A percentile compares a stretch with the other conserved stretches of the same genome.
These are phyloP conservation scores for Rhodeus uyekii DNA, from an alignment of 2,797 vertebrate species.

Conservation along the genomic window DNA sequence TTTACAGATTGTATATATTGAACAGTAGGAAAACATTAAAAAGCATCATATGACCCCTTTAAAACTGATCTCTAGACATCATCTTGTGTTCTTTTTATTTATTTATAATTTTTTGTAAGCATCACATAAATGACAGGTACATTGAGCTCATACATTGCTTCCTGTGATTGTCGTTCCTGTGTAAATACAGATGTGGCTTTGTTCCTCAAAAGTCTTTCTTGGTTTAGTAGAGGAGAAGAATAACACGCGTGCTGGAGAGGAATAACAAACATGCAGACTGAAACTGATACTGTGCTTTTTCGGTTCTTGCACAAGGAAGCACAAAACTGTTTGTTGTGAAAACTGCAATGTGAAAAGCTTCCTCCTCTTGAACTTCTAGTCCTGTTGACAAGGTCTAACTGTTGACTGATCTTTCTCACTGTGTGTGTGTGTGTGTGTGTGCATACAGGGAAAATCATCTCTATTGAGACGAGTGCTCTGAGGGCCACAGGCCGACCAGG, in stretches of 20 bases:
- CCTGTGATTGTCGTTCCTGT: background rate
- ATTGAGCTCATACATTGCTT: background rate
- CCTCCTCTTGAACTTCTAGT: background rate
- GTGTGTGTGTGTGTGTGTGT: background rate
- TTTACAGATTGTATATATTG: too few species aligned
- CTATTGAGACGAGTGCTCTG: conserved; percentile 94
- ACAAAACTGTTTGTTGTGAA: conserved; percentile 3
- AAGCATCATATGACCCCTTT: background rate
- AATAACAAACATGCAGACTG: conserved; percentile 8
- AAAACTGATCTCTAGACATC: background rate
- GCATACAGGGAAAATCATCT: conserved; percentile 92
- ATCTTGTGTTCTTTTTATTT: background rate
- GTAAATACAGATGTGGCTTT: background rate
- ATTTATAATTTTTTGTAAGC: background rate
- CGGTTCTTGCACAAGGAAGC: background rate
- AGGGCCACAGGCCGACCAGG: conserved; percentile 89
- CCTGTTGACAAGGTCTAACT: conserved; percentile 4
- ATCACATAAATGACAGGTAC: background rate
- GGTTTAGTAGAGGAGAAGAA: background rate
- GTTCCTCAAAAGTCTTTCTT: background rate
- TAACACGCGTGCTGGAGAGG: conserved; percentile 12
- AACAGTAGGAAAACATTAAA: background rate
- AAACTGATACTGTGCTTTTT: conserved; percentile 6
- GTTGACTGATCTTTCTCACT: background rate
- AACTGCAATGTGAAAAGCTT: conserved; percentile 10